Conservation (phyloP, 2,113 vertebrate species). For the Acrocephalus kingi region DNA sequence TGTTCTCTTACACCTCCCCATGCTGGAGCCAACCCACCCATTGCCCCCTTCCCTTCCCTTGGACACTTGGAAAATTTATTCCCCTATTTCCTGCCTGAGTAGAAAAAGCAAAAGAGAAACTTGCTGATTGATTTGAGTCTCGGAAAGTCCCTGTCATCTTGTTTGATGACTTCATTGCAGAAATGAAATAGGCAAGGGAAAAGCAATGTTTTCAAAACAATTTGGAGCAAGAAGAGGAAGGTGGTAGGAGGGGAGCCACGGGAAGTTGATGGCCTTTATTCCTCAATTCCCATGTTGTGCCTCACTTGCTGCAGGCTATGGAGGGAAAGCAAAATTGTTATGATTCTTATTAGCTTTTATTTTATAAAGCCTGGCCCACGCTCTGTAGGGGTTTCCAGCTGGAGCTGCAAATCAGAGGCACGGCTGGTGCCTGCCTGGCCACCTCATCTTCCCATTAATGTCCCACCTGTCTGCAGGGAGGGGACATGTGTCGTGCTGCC, state of each 20-base stretch:
- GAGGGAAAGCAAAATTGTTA: slow-evolving; percentile 69
- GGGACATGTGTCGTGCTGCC: not conserved
- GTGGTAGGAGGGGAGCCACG: slow-evolving; percentile 50
- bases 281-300: slow-evolving; percentile 64
- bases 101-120: slow-evolving; percentile 45
- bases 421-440: slow-evolving; percentile 24
- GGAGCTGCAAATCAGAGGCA: slow-evolving; percentile 49
- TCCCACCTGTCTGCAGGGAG: slow-evolving; percentile 11
- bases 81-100: slow-evolving; percentile 49
- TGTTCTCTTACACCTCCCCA: not conserved
- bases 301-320: slow-evolving; percentile 64
- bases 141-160: slow-evolving; percentile 69
- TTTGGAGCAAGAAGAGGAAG: slow-evolving; percentile 66
- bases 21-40: not conserved
- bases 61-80: slow-evolving; percentile 61
- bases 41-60: not conserved
- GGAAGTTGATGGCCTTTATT: slow-evolving; percentile 72
- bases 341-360: slow-evolving; percentile 73
- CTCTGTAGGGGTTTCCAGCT: slow-evolving; percentile 48
- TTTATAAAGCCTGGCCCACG: slow-evolving; percentile 62
- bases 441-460: not conserved
- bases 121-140: slow-evolving; percentile 65
- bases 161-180: slow-evolving; percentile 75
- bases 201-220: slow-evolving; percentile 74
- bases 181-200: slow-evolving; percentile 71